Evolutionary conservation across 2,888 invertebrate species (phyloP), one percentile per base, ranked within the genome.

Genomic region (Drosophila diplacantha): DNA sequence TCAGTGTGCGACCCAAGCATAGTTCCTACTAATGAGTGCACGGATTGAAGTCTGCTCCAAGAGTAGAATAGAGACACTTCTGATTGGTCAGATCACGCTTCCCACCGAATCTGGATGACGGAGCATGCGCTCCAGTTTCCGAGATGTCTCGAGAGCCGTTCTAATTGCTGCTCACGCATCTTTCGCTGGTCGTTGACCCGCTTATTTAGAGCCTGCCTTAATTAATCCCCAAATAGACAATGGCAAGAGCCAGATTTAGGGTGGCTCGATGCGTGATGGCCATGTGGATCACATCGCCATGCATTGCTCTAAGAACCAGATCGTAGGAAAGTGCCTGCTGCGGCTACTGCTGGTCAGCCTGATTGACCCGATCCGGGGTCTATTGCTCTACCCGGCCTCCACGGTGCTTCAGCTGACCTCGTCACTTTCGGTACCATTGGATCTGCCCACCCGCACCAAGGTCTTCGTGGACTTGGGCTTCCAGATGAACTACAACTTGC

Each of bases 401-500:
- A 49, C 85, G 22, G 60, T 69, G 9, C 41, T 84, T 3, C 84
- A 84, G 56, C 0, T 81, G n/a, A 81, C 80, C 16, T 11, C 73
- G 7, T 69, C 86, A 1, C 49, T 88, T 39, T 88, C 88, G 24
- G 72, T 85, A 56, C 86, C 87, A 1, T 68, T 86, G 8, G 68
- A 70, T 16, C 49, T 82, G 11, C 74, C 57, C 5, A 66, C 75
- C 6, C 60, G 73, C n/a, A 86, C 85, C n/a, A 85, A 83, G 52
- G 70, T 85, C 14, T 86, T 78, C 35, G 62, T 85, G 24, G 88
- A 88, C 72, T 73, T 85, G 81, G 88, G 88, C 2, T 79, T 87
- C 46, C 88, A 88, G 74, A 84, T 87, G 81, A 88, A 88, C 68
- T 88, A 87, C 46, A 74, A 83, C 43, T 54, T 88, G 46, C 88